Evolutionary conservation across 2,113 vertebrate species (phyloP), one percentile per base, ranked within the genome.

Genomic region (Platysteira castanea): DNA sequence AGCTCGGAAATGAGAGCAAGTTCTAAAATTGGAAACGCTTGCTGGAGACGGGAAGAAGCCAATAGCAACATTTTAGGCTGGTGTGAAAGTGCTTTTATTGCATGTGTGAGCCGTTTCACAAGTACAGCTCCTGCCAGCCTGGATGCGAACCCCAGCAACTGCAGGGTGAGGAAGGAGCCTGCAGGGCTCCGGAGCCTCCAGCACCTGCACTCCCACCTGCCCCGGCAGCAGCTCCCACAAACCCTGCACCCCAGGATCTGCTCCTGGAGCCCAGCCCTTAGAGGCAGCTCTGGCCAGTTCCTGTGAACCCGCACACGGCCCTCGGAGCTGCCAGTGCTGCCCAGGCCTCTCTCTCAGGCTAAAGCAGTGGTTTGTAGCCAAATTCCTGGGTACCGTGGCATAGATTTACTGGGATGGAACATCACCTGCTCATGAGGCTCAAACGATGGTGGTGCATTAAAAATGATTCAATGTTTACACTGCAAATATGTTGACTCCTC

Each of bases 21-120:
- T 63, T 68, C 92, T 93, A 85, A 91, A 93, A 95, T 61, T 86
- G 80, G 83, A 93, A 92, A 74, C 12, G 24, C 46, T 88, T 84
- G 52, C 86, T 71, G 57, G 60, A 87, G 68, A 93, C 28, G 33
- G 35, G 69, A 50, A 49, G 73, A n/a, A 93, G 60, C 76, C 80
- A 89, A 92, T 1, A 80, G 90, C 82, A 93, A 68, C n/a, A 28
- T 64, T 67, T 78, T 9, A 18, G 37, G 65, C 42, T 84, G 68
- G 76, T 92, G 83, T 96, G 79, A 91, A 95, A 93, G 60, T 59
- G 39, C 50, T 74, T 83, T 63, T 28, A 57, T 19, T 46, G 69
- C 81, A 81, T 7, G 44, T 3, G 7, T 67, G 77, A 92, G 84
- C 69, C 69, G 9, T 74, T 92, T 92, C 76, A 70, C 85, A 87